A percentile compares a stretch with the other conserved stretches of the same genome.
Evolutionary conservation across 2,888 invertebrate genomes (phyloP).

Genomic region (Margaritifera margaritifera): DNA sequence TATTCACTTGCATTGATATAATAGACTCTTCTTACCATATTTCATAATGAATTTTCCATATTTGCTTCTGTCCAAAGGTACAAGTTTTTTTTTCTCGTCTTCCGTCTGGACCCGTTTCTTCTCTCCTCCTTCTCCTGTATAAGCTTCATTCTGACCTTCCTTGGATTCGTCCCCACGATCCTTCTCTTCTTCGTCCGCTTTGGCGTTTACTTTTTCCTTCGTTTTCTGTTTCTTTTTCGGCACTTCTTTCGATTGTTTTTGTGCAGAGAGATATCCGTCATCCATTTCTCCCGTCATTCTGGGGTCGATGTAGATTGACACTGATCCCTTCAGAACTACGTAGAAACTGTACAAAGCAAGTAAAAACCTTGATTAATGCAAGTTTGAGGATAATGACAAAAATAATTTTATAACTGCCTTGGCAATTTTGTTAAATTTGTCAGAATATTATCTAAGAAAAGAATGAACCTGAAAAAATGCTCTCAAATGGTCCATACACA

Average conservation of each 20-base stretch:
- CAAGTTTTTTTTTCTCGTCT: constrained; percentile 11
- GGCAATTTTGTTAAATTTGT: too few relatives aligned
- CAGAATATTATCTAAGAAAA: too few relatives aligned
- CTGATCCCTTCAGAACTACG: constrained; percentile 62
- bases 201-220: constrained; percentile 12
- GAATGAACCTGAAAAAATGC: too few relatives aligned
- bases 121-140: constrained; percentile 1
- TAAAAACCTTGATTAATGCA: not conserved
- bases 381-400: not conserved
- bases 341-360: constrained; percentile 58
- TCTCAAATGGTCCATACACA: too few relatives aligned
- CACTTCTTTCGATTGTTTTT: constrained; percentile 7
- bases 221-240: constrained; percentile 20
- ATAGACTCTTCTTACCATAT: constrained; percentile 48
- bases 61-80: constrained; percentile 48
- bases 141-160: constrained; percentile 10
- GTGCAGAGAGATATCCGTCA: constrained; percentile 9
- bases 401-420: too few relatives aligned
- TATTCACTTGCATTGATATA: not conserved
- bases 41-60: constrained; percentile 61
- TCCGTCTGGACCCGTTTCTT: constrained; percentile 10
- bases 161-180: not conserved
- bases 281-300: constrained; percentile 58
- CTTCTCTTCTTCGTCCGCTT: constrained; percentile 10
- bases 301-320: constrained; percentile 67